A percentile compares a stretch with the other conserved stretches of the same genome.
phyloP scores from a whole-genome alignment of 2,113 vertebrate genomes.

The Aleadryas rufinucha region DNA sequence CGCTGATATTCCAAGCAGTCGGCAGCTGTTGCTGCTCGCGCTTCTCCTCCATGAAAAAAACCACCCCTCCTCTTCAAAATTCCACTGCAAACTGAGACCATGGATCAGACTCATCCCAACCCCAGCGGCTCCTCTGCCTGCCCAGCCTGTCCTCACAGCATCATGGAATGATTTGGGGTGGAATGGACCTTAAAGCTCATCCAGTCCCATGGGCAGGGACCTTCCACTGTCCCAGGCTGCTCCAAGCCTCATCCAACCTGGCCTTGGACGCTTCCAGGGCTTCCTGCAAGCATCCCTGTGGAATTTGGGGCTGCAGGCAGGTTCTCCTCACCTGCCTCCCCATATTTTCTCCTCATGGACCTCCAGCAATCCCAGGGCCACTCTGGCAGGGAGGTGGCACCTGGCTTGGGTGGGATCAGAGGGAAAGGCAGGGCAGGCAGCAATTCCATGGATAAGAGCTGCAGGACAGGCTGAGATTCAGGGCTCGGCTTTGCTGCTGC shows the following conservation, averaged over 20 bases:
- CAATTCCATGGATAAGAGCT: fast-evolving
- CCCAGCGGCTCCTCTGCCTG: neutral
- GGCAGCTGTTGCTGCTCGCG: slow-evolving; percentile 60
- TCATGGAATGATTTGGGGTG: neutral
- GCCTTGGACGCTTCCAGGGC: neutral
- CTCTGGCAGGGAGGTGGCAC: too few relatives aligned
- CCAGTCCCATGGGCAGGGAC: too few relatives aligned
- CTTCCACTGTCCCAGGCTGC: fast-evolving
- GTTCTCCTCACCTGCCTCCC: neutral
- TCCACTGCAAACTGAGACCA: slow-evolving; percentile 27
- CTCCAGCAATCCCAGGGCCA: neutral
- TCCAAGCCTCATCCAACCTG: neutral
- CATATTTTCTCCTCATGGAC: neutral
- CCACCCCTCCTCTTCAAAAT: neutral
- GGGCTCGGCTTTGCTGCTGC: neutral
- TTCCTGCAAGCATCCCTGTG: neutral
- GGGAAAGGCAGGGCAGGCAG: neutral
- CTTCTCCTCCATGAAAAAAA: neutral
- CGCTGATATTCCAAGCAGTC: slow-evolving; percentile 35
- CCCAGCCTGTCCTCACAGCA: neutral
- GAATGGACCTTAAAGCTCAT: neutral
- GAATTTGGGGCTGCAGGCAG: neutral
- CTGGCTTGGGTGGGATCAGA: neutral
- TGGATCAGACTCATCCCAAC: neutral
- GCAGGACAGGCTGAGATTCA: neutral